These are phyloP conservation scores for Microctonus brassicae DNA, from an alignment of 2,888 invertebrate genomes.

Conservation along the genomic window DNA sequence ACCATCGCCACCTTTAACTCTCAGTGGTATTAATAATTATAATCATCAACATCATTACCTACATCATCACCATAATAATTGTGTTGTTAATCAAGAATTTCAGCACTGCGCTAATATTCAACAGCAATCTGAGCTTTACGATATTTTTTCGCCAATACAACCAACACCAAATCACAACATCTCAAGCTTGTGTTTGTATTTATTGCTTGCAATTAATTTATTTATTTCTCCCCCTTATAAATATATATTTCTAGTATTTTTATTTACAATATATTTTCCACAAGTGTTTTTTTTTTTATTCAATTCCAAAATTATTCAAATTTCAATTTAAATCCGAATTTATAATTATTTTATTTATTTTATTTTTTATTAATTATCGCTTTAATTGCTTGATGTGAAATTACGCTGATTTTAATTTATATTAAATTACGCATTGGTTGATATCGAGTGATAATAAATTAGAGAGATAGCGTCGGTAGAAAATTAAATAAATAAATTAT, in stretches of 20 bases:
- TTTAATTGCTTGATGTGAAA: background rate
- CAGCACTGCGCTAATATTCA: slow-evolving; percentile 15
- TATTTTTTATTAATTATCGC: background rate
- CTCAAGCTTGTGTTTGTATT: slow-evolving; percentile 68
- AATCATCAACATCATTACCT: slow-evolving; percentile 68
- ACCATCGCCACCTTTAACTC: slow-evolving; percentile 76
- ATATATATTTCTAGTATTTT: background rate
- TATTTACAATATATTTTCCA: background rate
- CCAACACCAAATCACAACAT: slow-evolving; percentile 67
- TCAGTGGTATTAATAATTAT: slow-evolving; percentile 68
- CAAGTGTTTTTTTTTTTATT: background rate
- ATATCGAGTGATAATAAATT: too few relatives aligned
- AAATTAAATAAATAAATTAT: too few relatives aligned
- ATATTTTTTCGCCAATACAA: slow-evolving; percentile 63
- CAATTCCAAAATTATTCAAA: too few relatives aligned
- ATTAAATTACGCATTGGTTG: too few relatives aligned
- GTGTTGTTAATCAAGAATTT: background rate
- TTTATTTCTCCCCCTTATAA: background rate
- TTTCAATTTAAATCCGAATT: too few relatives aligned
- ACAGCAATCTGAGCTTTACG: slow-evolving; percentile 62
- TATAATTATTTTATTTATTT: background rate
- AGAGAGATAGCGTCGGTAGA: slow-evolving; percentile 9
- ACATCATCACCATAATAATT: slow-evolving; percentile 70
- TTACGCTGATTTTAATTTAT: background rate
- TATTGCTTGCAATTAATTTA: slow-evolving; percentile 51